Evolutionary conservation across 1,140 invertebrate species (phyloP).

Genomic region (Drosophila pallidifrons): DNA sequence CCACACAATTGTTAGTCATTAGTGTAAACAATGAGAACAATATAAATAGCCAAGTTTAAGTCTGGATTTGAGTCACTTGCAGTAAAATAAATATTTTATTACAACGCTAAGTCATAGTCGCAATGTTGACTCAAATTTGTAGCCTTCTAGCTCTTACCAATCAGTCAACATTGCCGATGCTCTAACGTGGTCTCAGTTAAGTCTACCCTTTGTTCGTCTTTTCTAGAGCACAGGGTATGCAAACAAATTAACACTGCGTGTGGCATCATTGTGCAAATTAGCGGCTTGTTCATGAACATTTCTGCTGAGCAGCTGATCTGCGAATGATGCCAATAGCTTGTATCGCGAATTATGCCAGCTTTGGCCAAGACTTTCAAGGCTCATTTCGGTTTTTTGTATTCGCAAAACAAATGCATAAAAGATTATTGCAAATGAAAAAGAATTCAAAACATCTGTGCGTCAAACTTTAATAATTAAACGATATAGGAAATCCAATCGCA

Average conservation of each 20-base stretch:
- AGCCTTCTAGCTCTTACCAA: too few species aligned
- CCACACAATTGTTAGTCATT: background rate
- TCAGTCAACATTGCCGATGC: too few species aligned
- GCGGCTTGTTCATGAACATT: constrained; percentile 63
- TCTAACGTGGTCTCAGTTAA: too few species aligned
- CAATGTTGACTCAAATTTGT: too few species aligned
- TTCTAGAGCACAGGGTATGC: constrained; percentile 7
- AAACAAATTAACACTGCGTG: constrained; percentile 30
- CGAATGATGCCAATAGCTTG: constrained; percentile 3
- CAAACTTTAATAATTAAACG: background rate
- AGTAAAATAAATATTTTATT: too few species aligned
- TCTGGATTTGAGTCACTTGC: background rate
- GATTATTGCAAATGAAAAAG: constrained; percentile 42
- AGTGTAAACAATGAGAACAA: background rate
- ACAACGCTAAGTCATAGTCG: too few species aligned
- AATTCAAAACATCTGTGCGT: constrained; percentile 54
- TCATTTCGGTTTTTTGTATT: constrained; percentile 24
- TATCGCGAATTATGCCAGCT: background rate
- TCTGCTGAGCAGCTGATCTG: constrained; percentile 41
- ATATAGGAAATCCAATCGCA: background rate
- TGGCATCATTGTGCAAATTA: constrained; percentile 54
- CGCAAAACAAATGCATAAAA: constrained; percentile 41
- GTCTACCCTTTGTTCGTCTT: background rate
- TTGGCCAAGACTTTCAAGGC: constrained; percentile 12
- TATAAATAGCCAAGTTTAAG: background rate